These are phyloP conservation scores for Macrotus californicus DNA, from an alignment of 2,113 vertebrate species.

Conservation along the genomic window DNA sequence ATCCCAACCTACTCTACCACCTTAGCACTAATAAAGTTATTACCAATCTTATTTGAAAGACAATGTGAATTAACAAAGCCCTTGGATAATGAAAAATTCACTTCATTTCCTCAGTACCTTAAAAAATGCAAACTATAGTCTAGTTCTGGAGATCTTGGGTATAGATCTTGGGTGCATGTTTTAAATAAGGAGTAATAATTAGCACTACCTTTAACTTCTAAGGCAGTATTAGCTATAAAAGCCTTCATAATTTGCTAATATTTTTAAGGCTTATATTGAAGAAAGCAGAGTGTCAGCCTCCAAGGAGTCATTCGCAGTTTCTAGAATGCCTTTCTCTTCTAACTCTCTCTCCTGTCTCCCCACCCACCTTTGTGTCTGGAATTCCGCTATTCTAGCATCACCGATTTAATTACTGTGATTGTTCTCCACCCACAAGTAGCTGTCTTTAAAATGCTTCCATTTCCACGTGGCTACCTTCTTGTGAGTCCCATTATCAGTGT, in stretches of 20 bases:
- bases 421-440: background rate
- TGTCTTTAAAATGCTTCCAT: background rate
- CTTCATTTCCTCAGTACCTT: background rate
- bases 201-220: background rate
- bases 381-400: background rate
- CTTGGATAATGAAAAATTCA: background rate
- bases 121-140: background rate
- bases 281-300: background rate
- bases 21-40: background rate
- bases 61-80: background rate
- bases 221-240: background rate
- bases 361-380: background rate
- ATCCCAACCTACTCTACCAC: background rate
- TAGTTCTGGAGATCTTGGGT: background rate
- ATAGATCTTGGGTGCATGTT: background rate
- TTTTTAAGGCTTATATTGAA: background rate
- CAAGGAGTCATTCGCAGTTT: background rate
- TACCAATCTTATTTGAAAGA: background rate
- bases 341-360: background rate
- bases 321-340: background rate
- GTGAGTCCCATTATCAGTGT: background rate
- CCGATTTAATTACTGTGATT: background rate
- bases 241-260: background rate
- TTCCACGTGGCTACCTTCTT: background rate
- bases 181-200: background rate